Evolutionary conservation across 1,140 invertebrate genomes (phyloP), one percentile per base, ranked within the genome.

Genomic region (Bombus difficillimus): DNA sequence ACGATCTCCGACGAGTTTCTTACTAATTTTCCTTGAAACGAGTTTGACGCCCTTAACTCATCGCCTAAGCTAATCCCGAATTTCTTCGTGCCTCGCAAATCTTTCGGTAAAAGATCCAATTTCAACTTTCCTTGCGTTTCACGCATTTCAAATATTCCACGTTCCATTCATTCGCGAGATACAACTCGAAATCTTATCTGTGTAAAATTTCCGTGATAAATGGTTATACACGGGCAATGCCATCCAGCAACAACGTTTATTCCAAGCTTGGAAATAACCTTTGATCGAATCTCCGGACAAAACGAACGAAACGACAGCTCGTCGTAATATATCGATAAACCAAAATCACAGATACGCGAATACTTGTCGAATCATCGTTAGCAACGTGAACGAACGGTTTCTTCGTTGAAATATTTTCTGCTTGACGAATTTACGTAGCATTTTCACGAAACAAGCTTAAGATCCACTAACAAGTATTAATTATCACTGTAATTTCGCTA

Each of bases 401-500:
- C 32, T 64, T 75, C 57, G n/a, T 22, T 1, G 32, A 41, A 64
- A 74, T 34, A 18, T 25, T 73, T 34, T 47, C 0, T 6, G 22
- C 39, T 25, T 25, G 32, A 57, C n/a, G 18, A 37, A 9, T 15
- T 28, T 18, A 28, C 12, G 18, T 53, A 8, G 1, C 3, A 13
- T 41, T 72, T 41, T 6, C 41, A 39, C 32, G n/a, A 22, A 53
- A 53, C 6, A 22, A 41, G 32, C 8, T 25, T 28, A 47, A 64
- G 15, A 53, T 18, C 18, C n/a, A 53, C 66, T 47, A 66, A 66
- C 64, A 39, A 39, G 32, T 64, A 39, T 76, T 76, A 83, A 83
- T 83, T 68, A 34, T 75, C 43, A 15, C 59, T 53, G 32, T 12
- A 76, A 83, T 39, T 47, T 39, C 41, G 22, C 47, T 68, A 62